These are phyloP conservation scores for Macrotis lagotis DNA, from an alignment of 2,113 vertebrate species.

Conservation along the genomic window DNA sequence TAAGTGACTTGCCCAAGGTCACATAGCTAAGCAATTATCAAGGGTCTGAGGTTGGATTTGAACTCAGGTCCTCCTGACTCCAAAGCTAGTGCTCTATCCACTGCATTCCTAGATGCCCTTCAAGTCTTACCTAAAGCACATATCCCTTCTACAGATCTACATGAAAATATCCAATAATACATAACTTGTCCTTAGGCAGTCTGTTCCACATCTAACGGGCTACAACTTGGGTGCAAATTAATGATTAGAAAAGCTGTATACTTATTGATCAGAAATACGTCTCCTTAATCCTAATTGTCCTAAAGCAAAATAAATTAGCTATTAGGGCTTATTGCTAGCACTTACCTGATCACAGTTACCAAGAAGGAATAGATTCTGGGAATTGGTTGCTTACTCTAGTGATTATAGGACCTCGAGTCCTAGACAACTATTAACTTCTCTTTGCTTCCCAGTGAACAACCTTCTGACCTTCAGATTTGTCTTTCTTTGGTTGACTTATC, in stretches of 20 bases:
- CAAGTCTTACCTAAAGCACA: not conserved
- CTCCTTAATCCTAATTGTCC: not conserved
- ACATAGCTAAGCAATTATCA: too few relatives aligned
- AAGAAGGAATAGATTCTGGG: not conserved
- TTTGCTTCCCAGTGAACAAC: not conserved
- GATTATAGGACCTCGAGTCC: not conserved
- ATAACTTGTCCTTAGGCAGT: not conserved
- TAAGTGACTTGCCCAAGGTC: too few relatives aligned
- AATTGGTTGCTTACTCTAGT: not conserved
- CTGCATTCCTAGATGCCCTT: too few relatives aligned
- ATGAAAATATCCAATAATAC: not conserved
- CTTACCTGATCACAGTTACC: not conserved
- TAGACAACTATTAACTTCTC: not conserved
- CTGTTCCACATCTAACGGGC: not conserved
- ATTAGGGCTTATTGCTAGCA: not conserved
- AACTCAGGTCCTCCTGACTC: too few relatives aligned
- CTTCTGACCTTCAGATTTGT: not conserved
- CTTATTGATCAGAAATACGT: not conserved
- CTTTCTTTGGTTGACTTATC: not conserved
- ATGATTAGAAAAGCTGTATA: not conserved
- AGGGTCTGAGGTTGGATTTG: too few relatives aligned
- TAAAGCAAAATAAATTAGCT: not conserved
- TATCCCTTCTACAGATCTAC: not conserved
- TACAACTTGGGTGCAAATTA: not conserved
- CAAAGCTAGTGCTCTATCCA: too few relatives aligned